Evolutionary conservation across 2,113 vertebrate genomes (phyloP), one percentile per base, ranked within the genome.

Genomic region (Henicopernis longicauda): DNA sequence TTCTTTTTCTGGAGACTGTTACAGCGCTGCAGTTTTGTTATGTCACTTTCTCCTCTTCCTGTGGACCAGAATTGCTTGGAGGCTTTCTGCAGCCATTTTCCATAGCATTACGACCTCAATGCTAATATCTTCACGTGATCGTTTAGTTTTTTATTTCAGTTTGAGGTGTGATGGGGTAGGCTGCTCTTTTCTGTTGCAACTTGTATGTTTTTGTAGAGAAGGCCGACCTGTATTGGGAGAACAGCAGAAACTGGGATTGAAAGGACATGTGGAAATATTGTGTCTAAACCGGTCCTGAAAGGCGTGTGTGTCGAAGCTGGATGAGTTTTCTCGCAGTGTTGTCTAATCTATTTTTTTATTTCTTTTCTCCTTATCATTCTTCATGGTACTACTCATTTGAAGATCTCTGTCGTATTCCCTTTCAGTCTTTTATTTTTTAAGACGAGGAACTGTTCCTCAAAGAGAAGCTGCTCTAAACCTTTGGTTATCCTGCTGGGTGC

Each of bases 61-160:
- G 2, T 4, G 2, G 0, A 4, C 3, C 0, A 0, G 13, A 45
- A 38, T 16, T 76, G 9, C 1, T 31, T 27, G 15, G 14, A 18
- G 3, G 3, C 0, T 0, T 52, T 54, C 2, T 58, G 9, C 11
- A 22, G 6, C 3, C 5, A 0, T 69, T 61, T 47, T 54, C 3
- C 4, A 0, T 23, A 7, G 7, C 0, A 1, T 45, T 5, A 7
- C 0, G 1, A 7, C 0, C 0, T 59, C 2, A 26, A 1, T 50
- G 7, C 7, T 38, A 1, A 1, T 52, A 16, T 4, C 1, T 16
- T 59, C 7, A 6, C 3, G 0, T 55, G 23, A 14, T 14, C 1
- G 0, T 47, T 55, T 77, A 5, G 3, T 14, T 2, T 1, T 47
- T 40, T 18, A 5, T 44, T 32, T 59, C 1, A 8, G 3, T 55